A percentile compares a stretch with the other conserved stretches of the same genome.
Evolutionary conservation across 2,797 vertebrate species (phyloP).

Genomic region (Tinamus major): DNA sequence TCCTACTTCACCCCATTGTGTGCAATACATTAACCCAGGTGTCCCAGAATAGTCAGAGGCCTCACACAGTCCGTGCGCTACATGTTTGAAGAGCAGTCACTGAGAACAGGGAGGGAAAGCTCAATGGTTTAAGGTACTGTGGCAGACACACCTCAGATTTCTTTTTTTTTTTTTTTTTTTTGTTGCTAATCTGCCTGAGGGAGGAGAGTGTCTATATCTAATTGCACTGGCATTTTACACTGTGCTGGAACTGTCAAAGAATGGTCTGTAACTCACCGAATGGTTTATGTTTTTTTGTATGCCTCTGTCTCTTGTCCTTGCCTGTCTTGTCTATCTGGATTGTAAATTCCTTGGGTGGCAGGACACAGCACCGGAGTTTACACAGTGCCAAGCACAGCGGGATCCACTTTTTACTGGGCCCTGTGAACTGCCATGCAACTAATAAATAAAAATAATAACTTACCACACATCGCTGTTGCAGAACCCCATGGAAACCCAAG

Average conservation of each 20-base stretch:
- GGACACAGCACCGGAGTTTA: neutral
- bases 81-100: slow-evolving; percentile 25
- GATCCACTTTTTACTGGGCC: neutral
- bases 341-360: neutral
- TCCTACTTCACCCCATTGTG: neutral
- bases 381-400: neutral
- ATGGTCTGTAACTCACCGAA: neutral
- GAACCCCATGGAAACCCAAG: neutral
- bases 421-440: neutral
- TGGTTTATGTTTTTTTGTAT: neutral
- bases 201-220: slow-evolving; percentile 29
- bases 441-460: neutral
- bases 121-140: slow-evolving; percentile 4
- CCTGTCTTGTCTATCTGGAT: neutral
- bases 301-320: neutral
- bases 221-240: slow-evolving; percentile 41
- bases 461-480: neutral
- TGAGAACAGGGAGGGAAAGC: slow-evolving; percentile 40
- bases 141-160: slow-evolving; percentile 42
- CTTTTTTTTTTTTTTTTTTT: slow-evolving; percentile 42
- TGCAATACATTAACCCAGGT: slow-evolving; percentile 40
- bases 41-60: slow-evolving; percentile 36
- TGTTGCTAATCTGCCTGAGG: slow-evolving; percentile 45
- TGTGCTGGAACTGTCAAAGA: slow-evolving; percentile 22
- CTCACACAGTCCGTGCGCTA: slow-evolving; percentile 31